Percentiles rank a stretch among this genome's conserved stretches.
These are phyloP conservation scores for Sycobia sp. DNA, from an alignment of 1,140 invertebrate genomes.

Conservation along the genomic window DNA sequence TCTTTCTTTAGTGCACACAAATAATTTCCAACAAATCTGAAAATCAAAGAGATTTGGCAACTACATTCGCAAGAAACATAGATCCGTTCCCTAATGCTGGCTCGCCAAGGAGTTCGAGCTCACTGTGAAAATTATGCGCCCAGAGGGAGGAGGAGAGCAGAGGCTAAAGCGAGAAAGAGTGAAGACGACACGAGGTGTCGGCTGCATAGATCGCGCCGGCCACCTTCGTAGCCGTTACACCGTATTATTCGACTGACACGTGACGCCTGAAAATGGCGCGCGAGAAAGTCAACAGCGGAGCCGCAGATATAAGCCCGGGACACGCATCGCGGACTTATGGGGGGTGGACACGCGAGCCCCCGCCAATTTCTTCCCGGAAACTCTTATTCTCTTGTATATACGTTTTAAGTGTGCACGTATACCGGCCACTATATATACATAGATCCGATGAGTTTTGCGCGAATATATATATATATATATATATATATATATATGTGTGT, in stretches of 20 bases:
- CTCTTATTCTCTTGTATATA: slow-evolving; percentile 40
- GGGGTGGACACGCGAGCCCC: slow-evolving; percentile 54
- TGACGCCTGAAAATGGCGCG: slow-evolving; percentile 24
- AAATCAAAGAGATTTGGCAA: too few relatives aligned
- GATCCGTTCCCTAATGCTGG: too few relatives aligned
- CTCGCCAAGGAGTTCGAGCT: too few relatives aligned
- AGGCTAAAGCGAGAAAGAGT: neutral
- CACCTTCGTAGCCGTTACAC: too few relatives aligned
- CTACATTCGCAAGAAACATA: too few relatives aligned
- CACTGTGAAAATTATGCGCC: too few relatives aligned
- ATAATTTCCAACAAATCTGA: too few relatives aligned
- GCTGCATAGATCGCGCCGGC: neutral
- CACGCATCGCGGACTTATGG: slow-evolving; percentile 54
- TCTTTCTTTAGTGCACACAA: too few relatives aligned
- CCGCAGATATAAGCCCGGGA: slow-evolving; percentile 47
- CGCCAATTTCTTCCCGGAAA: slow-evolving; percentile 50
- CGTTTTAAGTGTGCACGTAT: neutral
- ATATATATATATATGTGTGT: too few relatives aligned
- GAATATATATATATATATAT: too few relatives aligned
- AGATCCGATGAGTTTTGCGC: neutral
- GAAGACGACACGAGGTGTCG: neutral
- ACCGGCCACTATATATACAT: too few relatives aligned
- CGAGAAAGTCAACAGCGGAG: slow-evolving; percentile 1
- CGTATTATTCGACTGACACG: too few relatives aligned
- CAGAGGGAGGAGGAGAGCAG: slow-evolving; percentile 1